Base-by-base conservation (phyloP, 2,888 invertebrate genomes). In the Chrysolina americana region DNA sequence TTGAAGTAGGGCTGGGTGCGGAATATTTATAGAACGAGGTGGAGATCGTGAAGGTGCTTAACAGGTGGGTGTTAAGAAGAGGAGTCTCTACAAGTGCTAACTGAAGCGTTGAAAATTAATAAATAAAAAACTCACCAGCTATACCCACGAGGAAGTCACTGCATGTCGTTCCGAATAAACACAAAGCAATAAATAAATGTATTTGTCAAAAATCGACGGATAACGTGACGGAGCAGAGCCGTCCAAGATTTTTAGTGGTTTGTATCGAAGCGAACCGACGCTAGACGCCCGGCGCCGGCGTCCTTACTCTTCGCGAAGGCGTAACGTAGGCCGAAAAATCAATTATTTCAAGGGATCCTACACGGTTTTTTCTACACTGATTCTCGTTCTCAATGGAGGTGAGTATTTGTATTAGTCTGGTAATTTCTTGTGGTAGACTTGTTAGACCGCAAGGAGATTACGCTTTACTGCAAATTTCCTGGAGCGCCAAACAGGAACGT, bases 251-350 rank as follows among this genome's bases (percentile, higher is more conserved):
- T 53, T 68, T 56, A 68, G 53, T 53, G 41, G 53, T 56, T 65
- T 19, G 68, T 68, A 10, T 36, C 17, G 23, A 23, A 68, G 68
- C 53, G 17, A 13, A 17, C 9, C 53, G 19, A 21, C 41, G 41
- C 8, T 48, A 13, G 68, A 53, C 50, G 41, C 2, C 11, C 15
- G 68, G 68, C 68, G 68, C 41, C 68, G 68, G 68, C 68, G 68
- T 56, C 53, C 41, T 53, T 36, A 36, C n/a, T 17, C 17, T 53
- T 53, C 21, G 85, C 84, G 85, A 85, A 85, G 86, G 86, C 85
- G 86, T 85, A 83, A 69, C 83, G 85, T 85, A 84, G 85, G 86
- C 78, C 44, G 79, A 80, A 84, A 85, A 85, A 86, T 86, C 86
- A 85, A 86, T 86, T 83, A 68, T 28, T 68, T 53, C 50, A 41